Evolutionary conservation across 2,888 invertebrate genomes (phyloP).

Genomic region (Drosophila subquinaria): DNA sequence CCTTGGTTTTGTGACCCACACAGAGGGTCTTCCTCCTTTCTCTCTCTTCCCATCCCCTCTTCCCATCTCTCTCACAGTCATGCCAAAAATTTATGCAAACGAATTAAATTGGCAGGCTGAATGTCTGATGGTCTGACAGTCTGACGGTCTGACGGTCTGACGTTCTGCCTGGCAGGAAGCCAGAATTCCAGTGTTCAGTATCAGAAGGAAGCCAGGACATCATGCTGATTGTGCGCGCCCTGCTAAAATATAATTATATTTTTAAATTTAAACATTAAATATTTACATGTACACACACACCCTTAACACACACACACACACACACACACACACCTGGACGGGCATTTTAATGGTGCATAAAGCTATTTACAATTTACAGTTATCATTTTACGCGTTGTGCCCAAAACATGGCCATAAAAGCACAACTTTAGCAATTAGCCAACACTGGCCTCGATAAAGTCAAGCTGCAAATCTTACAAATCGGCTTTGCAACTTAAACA

Average conservation of each 20-base stretch:
- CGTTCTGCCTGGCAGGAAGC: conserved; percentile 59
- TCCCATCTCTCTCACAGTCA: neutral
- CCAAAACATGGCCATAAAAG: conserved; percentile 35
- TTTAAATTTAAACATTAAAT: conserved; percentile 74
- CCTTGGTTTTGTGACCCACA: conserved; percentile 58
- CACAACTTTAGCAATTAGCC: conserved; percentile 60
- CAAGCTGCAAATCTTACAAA: conserved; percentile 20
- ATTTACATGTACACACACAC: conserved; percentile 46
- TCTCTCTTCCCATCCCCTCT: too few relatives aligned
- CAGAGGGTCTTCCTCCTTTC: neutral
- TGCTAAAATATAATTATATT: conserved; percentile 71
- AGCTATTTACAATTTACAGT: conserved; percentile 61
- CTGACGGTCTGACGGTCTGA: conserved; percentile 6
- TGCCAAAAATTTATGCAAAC: conserved; percentile 74
- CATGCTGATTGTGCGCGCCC: conserved; percentile 64
- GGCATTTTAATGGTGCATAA: conserved; percentile 50
- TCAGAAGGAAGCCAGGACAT: conserved; percentile 45
- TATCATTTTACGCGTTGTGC: conserved; percentile 34
- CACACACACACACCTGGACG: conserved; percentile 29
- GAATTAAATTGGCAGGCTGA: conserved; percentile 75
- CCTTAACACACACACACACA: conserved; percentile 29
- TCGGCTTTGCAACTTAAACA: neutral
- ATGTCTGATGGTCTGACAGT: conserved; percentile 5
- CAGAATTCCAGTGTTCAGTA: conserved; percentile 31
- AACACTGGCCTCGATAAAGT: conserved; percentile 34